A percentile compares a stretch with the other conserved stretches of the same genome.
Conservation (phyloP, 2,113 vertebrate genomes). For the Atrichornis clamosus region DNA sequence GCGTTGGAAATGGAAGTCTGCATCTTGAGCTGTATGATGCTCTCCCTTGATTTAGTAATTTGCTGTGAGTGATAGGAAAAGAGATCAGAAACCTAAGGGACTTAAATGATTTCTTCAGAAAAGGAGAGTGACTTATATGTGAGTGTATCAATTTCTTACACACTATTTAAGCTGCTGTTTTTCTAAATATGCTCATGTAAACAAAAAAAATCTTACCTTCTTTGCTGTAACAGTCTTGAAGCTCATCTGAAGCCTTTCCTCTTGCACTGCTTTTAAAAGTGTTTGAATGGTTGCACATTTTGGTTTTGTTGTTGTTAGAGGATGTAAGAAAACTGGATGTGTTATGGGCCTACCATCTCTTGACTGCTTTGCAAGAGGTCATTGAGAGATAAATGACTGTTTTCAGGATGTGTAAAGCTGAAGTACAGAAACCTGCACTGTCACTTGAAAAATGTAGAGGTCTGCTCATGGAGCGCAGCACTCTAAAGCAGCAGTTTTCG, state of each 20-base stretch:
- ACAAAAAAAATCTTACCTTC: neutral
- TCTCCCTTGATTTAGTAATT: neutral
- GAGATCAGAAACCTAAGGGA: neutral
- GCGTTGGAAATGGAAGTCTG: neutral
- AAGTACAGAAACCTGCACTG: neutral
- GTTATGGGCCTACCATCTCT: neutral
- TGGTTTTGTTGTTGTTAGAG: neutral
- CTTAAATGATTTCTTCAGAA: neutral
- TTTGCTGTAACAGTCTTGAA: neutral
- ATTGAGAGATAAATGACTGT: neutral
- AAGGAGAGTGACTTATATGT: neutral
- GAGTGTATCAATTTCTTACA: neutral
- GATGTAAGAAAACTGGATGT: neutral
- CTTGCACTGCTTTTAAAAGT: neutral
- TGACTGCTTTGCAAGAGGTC: neutral
- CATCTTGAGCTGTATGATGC: neutral
- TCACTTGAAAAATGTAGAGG: neutral
- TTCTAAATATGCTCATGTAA: neutral
- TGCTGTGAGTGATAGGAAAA: neutral
- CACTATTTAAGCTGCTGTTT: neutral
- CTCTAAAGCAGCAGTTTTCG: neutral
- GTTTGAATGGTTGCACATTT: neutral
- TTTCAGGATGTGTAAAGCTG: neutral
- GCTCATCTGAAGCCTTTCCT: neutral
- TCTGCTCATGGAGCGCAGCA: fast-evolving